Evolutionary conservation across 1,140 invertebrate genomes (phyloP).

Genomic region (Papilio polyxenes): DNA sequence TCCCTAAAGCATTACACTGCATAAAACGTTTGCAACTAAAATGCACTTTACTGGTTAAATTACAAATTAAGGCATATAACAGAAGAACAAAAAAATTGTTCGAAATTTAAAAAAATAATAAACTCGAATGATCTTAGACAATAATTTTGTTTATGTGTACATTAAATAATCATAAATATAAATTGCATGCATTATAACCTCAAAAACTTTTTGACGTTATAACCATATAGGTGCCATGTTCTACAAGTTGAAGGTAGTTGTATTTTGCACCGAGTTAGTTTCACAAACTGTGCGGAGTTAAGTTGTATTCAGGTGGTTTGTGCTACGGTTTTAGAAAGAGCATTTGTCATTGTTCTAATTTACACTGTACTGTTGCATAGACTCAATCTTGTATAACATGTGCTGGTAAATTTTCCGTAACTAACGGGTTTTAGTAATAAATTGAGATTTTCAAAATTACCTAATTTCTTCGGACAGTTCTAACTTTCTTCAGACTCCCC

Average conservation of each 20-base stretch:
- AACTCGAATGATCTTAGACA: not conserved
- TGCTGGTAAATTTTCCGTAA: not conserved
- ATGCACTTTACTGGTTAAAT: not conserved
- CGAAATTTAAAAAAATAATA: too few species aligned
- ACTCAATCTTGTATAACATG: constrained; percentile 1
- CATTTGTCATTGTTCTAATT: constrained; percentile 21
- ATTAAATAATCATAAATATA: not conserved
- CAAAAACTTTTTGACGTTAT: constrained; percentile 7
- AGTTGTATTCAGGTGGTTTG: constrained; percentile 10
- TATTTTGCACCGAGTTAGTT: constrained; percentile 19
- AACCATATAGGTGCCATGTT: not conserved
- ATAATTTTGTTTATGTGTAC: not conserved
- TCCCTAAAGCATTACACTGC: not conserved
- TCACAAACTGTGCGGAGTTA: not conserved
- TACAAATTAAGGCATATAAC: not conserved
- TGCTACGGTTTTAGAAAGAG: constrained; percentile 2
- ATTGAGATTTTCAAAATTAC: too few species aligned
- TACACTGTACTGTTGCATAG: not conserved
- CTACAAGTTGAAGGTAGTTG: not conserved
- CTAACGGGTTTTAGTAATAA: too few species aligned
- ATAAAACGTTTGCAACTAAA: constrained; percentile 8
- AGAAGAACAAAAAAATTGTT: too few species aligned
- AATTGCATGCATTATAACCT: not conserved
- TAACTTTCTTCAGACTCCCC: too few species aligned
- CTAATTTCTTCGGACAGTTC: too few species aligned